phyloP scores from a whole-genome alignment of 1,140 invertebrate species.

The Polypedilum pembai region DNA sequence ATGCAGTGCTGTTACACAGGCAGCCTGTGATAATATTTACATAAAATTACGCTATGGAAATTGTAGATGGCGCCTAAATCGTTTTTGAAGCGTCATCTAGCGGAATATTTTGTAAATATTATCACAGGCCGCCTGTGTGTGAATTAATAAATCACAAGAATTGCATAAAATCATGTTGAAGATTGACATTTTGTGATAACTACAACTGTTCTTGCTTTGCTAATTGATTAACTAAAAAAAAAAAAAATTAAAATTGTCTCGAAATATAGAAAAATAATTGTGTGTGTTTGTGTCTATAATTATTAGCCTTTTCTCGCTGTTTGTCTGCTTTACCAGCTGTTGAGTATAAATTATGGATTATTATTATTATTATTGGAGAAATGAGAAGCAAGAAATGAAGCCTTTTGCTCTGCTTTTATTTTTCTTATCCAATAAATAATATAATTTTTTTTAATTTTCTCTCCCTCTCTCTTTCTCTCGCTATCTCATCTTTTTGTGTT shows the following conservation, averaged over 20 bases:
- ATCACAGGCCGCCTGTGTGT: not conserved
- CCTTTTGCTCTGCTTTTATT: not conserved
- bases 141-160: slow-evolving; percentile 10
- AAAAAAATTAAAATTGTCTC: not conserved
- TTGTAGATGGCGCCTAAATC: no score
- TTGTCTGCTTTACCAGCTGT: slow-evolving; percentile 9
- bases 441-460: no score
- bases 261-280: not conserved
- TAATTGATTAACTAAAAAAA: not conserved
- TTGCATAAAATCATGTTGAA: not conserved
- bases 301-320: not conserved
- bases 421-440: not conserved
- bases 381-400: not conserved
- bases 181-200: not conserved
- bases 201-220: not conserved
- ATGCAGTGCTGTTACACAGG: no score
- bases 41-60: no score
- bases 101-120: no score
- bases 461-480: no score
- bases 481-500: no score
- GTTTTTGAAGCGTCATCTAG: no score
- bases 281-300: not conserved
- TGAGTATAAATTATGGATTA: slow-evolving; percentile 25
- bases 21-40: no score
- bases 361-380: slow-evolving; percentile 2